Conservation (phyloP, 2,113 vertebrate species). For the Malaclemys terrapin region DNA sequence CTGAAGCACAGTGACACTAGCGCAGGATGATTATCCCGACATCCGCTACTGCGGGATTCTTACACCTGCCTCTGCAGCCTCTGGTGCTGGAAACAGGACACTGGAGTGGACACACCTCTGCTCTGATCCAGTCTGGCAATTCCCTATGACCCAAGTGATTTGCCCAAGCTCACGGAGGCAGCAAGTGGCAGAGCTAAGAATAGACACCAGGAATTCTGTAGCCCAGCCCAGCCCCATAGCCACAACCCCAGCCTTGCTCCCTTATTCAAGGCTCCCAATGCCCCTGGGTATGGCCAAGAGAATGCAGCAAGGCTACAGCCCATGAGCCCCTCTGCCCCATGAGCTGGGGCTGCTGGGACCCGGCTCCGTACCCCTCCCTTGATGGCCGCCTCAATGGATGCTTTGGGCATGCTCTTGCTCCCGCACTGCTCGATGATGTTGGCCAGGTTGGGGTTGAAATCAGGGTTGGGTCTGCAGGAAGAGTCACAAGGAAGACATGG, state of each 20-base stretch:
- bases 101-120: no score
- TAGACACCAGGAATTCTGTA: no score
- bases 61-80: no score
- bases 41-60: no score
- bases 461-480: conserved; percentile 84
- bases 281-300: no score
- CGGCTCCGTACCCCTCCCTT: conserved; percentile 82
- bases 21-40: no score
- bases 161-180: neutral
- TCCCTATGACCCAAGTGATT: no score
- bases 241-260: neutral
- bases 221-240: no score
- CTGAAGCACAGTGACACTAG: no score
- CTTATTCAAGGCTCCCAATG: neutral
- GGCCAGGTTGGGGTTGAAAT: conserved; percentile 82
- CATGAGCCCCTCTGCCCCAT: neutral
- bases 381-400: conserved; percentile 84
- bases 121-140: no score
- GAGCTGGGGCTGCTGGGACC: neutral
- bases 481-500: neutral
- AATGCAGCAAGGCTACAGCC: neutral
- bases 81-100: no score
- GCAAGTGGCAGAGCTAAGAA: no score
- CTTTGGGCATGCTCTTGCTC: conserved; percentile 87
- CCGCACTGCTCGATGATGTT: conserved; percentile 81